Evolutionary conservation across 2,113 vertebrate genomes (phyloP), one percentile per base, ranked within the genome.

Genomic region (Cebus imitator): DNA sequence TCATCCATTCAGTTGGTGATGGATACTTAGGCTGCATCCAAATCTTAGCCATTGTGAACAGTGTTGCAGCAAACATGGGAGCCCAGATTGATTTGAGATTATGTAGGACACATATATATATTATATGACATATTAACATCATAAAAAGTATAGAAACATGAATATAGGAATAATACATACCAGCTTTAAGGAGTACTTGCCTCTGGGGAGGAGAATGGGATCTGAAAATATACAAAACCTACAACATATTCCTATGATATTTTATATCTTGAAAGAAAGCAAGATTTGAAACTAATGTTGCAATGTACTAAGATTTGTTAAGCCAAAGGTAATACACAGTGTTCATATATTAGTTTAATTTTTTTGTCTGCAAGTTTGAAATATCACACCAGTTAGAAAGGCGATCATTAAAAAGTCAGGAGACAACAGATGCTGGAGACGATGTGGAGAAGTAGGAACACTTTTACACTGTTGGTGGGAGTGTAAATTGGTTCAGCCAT

Each of bases 251-350:
- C 40, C 76, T 70, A 45, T 48, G 45, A 57, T 40, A 58, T 20
- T 96, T 87, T 48, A 45, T 40, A 8, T 87, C 76, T 76, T 81
- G 78, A 92, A 91, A 87, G 50, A 43, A 87, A 75, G 83, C 40
- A 79, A 7, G 5, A 66, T 55, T 23, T 90, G 68, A 87, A 91
- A 64, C 43, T 48, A 83, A 78, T 43, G 58, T 30, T 43, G 11
- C 32, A 52, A 81, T 58, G 27, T 43, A 27, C 23, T 57, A 70
- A 70, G 25, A 82, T 87, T 86, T 76, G 66, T 81, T 45, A 66
- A 91, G 37, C 25, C 75, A 58, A 58, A 57, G 37, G 35, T 82
- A 16, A 27, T 23, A 14, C 11, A 76, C 2, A 72, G 32, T 83
- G 58, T 61, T 75, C 25, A 21, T 78, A 37, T 40, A 11, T 68